Evolutionary conservation across 2,113 vertebrate genomes (phyloP).

Genomic region (Progne subis): DNA sequence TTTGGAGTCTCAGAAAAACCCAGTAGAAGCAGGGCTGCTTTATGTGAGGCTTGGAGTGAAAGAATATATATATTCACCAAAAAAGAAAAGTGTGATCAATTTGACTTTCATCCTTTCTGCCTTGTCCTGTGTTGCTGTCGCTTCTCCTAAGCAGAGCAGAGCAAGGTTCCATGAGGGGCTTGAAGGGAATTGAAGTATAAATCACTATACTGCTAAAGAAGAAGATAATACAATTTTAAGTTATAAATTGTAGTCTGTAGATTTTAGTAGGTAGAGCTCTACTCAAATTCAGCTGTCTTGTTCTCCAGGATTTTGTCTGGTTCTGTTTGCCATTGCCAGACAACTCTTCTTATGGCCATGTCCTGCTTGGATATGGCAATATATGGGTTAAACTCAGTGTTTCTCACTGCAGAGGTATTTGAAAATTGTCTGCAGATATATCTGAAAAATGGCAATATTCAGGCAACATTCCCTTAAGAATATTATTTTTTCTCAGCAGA

Average conservation of each 20-base stretch:
- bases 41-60: slow-evolving; percentile 40
- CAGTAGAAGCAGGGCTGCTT: slow-evolving; percentile 29
- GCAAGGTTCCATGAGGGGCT: background rate
- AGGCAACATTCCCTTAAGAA: background rate
- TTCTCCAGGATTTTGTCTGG: background rate
- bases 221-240: background rate
- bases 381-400: background rate
- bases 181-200: background rate
- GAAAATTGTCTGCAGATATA: background rate
- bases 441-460: background rate
- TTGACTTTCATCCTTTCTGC: slow-evolving; percentile 13
- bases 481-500: background rate
- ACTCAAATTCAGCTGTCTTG: fast-evolving
- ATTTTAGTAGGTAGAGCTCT: background rate
- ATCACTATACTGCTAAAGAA: background rate
- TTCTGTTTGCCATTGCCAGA: background rate
- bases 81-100: background rate
- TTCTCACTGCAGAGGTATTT: background rate
- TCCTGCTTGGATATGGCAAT: background rate
- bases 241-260: background rate
- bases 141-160: background rate
- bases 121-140: background rate
- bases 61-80: background rate
- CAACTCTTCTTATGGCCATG: background rate
- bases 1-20: slow-evolving; percentile 49